Evolutionary conservation across 2,113 vertebrate species (phyloP), one percentile per base, ranked within the genome.

Genomic region (Cepphus grylle): DNA sequence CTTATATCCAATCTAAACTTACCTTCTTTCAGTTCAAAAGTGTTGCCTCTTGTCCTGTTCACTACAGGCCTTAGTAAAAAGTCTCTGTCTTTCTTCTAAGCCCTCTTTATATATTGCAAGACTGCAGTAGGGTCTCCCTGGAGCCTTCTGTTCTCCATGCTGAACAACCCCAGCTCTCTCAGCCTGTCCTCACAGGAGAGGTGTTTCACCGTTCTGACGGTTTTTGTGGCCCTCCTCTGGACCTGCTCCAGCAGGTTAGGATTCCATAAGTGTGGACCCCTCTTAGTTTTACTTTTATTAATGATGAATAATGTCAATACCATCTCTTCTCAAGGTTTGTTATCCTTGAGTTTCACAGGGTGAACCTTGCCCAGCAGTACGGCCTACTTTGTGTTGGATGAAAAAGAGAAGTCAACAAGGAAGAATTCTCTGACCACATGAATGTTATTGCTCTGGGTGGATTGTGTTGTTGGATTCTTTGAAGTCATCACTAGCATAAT

Each of bases 111-210:
- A 15, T 40, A 34, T 25, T 19, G n/a, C 36, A 63, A 63, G 42
- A 32, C 21, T 65, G 10, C 36, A 49, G 0, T 47, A 8, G 29
- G 11, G 13, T 71, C 12, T 73, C 22, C 34, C 10, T 0, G 12
- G 53, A 62, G 13, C 56, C 63, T 69, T 45, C 17, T 45, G 7
- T 81, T 70, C 56, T 80, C 38, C 29, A 27, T 22, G 34, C 32
- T 88, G 45, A 74, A 22, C 29, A 81, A 45, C 14, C 47, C 77
- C 25, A 63, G 7, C 19, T 89, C 40, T 65, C 45, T 83, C 34
- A 80, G 62, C 27, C 25, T 91, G 49, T 86, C 71, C 34, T 86
- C 42, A 40, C 5, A 76, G 81, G 32, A 49, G 34, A 71, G n/a
- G 17, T 80, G 12, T 34, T 90, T 30, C 30, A 77, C 5, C 18